Conservation (phyloP, 1,140 invertebrate genomes). For the Drosophila pseudoananassae region DNA sequence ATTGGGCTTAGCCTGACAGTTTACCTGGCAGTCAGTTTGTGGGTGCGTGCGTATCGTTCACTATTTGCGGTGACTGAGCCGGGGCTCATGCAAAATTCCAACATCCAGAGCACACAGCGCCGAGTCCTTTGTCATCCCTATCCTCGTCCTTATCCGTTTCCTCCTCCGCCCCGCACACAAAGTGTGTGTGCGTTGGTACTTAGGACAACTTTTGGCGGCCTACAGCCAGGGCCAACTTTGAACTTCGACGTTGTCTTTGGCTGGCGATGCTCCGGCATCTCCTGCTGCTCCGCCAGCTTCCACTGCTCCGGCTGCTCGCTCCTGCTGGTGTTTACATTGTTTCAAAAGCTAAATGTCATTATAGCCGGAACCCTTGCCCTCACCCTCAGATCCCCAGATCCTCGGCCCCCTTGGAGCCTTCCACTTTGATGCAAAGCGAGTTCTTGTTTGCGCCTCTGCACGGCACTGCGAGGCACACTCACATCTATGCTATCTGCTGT, state of each 20-base stretch:
- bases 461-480: conserved; percentile 38
- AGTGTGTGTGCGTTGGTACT: conserved; percentile 57
- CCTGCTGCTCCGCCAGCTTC: conserved; percentile 14
- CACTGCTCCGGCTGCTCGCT: conserved; percentile 9
- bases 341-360: conserved; percentile 81
- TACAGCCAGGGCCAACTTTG: conserved; percentile 68
- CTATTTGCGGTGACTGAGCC: conserved; percentile 69
- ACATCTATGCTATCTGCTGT: conserved; percentile 60
- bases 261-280: neutral
- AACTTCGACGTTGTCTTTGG: conserved; percentile 66
- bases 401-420: neutral
- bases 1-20: conserved; percentile 67
- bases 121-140: conserved; percentile 28
- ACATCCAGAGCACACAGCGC: conserved; percentile 51
- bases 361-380: conserved; percentile 57
- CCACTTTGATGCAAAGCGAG: conserved; percentile 68
- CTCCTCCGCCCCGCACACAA: neutral
- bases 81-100: conserved; percentile 73
- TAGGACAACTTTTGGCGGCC: conserved; percentile 70
- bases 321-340: conserved; percentile 74
- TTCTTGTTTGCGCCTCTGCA: conserved; percentile 69
- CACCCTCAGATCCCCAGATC: too few species aligned
- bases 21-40: conserved; percentile 50
- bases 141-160: neutral
- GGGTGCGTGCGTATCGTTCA: conserved; percentile 19